Conservation (phyloP, 2,113 vertebrate genomes). For the Anhinga rufa region DNA sequence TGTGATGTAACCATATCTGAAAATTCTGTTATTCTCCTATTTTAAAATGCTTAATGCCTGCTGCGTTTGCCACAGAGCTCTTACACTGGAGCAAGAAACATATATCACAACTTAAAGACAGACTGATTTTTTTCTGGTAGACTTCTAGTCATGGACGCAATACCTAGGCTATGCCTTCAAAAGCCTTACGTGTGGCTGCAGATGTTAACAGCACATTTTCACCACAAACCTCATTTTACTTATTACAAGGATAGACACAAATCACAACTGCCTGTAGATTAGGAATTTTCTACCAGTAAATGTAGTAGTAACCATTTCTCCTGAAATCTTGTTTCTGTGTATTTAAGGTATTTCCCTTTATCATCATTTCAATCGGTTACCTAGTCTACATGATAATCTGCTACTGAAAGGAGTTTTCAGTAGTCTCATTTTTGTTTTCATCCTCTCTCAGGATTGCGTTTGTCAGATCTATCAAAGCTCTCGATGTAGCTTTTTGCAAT, state of each 20-base stretch:
- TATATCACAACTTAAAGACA: not conserved
- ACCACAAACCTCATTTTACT: not conserved
- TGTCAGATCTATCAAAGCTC: not conserved
- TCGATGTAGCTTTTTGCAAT: not conserved
- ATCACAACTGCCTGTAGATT: not conserved
- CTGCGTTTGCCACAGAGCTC: not conserved
- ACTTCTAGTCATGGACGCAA: not conserved
- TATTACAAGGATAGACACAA: not conserved
- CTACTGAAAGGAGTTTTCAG: not conserved
- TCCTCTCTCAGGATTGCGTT: not conserved
- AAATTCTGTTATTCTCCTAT: not conserved
- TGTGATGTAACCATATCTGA: not conserved
- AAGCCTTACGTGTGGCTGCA: not conserved
- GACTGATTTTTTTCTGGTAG: not conserved
- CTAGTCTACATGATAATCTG: not conserved
- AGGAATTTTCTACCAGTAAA: conserved; percentile 16
- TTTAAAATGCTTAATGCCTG: not conserved
- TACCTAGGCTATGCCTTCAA: not conserved
- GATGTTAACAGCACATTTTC: not conserved
- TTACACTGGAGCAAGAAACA: not conserved
- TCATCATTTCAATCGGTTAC: not conserved
- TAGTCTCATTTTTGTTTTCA: not conserved
- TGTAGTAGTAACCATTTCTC: not conserved
- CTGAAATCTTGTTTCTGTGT: not conserved
- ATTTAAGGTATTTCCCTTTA: conserved; percentile 19